These are phyloP conservation scores for Phytoseiulus persimilis DNA, from an alignment of 2,888 invertebrate genomes.

Conservation along the genomic window DNA sequence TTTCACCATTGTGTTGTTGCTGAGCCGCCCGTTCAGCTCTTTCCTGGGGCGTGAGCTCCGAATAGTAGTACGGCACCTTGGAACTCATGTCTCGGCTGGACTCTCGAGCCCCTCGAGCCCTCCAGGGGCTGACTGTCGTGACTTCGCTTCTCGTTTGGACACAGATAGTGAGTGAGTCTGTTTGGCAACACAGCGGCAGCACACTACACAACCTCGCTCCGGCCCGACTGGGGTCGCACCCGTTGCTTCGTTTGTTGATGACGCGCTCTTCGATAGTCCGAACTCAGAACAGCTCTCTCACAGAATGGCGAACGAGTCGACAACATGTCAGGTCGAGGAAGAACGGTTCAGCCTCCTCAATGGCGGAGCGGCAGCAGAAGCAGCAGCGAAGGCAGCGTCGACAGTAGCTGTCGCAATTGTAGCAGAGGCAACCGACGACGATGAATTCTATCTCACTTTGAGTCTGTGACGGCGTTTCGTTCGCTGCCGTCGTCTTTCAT, in stretches of 20 bases:
- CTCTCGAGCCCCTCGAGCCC: not conserved
- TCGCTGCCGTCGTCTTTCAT: not conserved
- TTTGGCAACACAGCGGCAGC: not conserved
- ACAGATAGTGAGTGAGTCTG: not conserved
- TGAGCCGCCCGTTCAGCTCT: constrained; percentile 38
- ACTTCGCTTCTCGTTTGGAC: not conserved
- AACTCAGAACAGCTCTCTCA: not conserved
- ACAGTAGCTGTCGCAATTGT: not conserved
- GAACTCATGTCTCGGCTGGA: constrained; percentile 6
- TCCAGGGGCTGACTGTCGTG: not conserved
- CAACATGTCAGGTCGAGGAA: not conserved
- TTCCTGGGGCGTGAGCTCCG: constrained; percentile 45
- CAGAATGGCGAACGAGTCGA: not conserved
- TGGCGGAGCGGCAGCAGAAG: not conserved
- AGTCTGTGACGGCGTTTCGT: not conserved
- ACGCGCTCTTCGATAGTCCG: not conserved
- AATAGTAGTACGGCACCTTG: constrained; percentile 46
- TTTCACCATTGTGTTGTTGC: constrained; percentile 34
- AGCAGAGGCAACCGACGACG: not conserved
- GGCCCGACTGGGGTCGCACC: not conserved
- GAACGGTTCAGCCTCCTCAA: not conserved
- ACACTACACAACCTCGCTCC: not conserved
- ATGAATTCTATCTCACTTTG: not conserved
- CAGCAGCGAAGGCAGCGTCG: not conserved
- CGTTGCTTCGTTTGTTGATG: not conserved